phyloP scores from a whole-genome alignment of 2,113 vertebrate genomes.

The Pachyramphus minor region DNA sequence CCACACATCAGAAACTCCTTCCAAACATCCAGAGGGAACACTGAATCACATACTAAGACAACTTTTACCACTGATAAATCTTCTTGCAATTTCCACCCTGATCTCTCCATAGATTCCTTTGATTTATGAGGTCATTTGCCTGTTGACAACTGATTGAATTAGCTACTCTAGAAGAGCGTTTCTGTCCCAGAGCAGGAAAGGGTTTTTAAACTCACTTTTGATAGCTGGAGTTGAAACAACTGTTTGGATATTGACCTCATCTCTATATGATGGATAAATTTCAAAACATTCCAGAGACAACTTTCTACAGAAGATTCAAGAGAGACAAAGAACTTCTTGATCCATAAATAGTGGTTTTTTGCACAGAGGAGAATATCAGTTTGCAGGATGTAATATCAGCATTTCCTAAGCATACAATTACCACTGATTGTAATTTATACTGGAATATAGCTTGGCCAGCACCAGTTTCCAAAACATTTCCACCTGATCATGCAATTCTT shows the following conservation, averaged over 20 bases:
- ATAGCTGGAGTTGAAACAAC: not conserved
- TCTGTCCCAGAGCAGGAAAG: not conserved
- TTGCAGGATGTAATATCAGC: not conserved
- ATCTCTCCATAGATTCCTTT: not conserved
- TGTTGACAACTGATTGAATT: not conserved
- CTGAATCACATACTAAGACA: not conserved
- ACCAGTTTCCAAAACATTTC: not conserved
- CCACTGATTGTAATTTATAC: not conserved
- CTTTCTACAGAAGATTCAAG: not conserved
- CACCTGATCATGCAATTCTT: not conserved
- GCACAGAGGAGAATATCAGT: not conserved
- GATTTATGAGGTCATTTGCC: not conserved
- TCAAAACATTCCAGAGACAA: not conserved
- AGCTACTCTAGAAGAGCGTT: not conserved
- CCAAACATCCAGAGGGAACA: not conserved
- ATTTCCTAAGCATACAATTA: not conserved
- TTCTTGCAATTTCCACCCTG: not conserved
- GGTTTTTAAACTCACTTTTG: not conserved
- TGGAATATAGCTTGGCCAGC: not conserved
- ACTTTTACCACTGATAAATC: not conserved
- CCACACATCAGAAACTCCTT: not conserved
- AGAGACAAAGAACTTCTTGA: not conserved
- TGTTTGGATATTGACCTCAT: not conserved
- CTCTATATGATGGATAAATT: not conserved
- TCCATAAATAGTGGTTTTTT: not conserved